A percentile compares a stretch with the other conserved stretches of the same genome.
phyloP scores from a whole-genome alignment of 2,888 invertebrate genomes.

The Fragum whitleyi region DNA sequence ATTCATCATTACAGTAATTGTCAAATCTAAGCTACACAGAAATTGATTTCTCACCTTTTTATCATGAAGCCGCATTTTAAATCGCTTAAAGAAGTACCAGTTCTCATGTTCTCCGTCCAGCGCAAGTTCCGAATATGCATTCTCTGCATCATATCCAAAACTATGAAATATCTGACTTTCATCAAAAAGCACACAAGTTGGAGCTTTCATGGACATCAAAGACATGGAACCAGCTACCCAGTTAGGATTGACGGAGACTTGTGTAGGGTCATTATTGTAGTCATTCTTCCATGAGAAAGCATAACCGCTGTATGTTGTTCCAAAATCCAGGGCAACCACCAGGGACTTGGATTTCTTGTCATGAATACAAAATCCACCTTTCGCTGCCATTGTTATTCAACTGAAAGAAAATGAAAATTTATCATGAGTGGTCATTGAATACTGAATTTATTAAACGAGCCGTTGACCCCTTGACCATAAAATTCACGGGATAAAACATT shows the following conservation, averaged over 20 bases:
- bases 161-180: constrained; percentile 47
- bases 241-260: constrained; percentile 19
- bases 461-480: no score
- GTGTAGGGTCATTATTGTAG: constrained; percentile 22
- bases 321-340: constrained; percentile 66
- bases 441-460: no score
- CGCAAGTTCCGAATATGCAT: constrained; percentile 46
- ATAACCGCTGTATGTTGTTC: constrained; percentile 63
- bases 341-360: constrained; percentile 58
- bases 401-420: background rate
- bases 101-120: constrained; percentile 35
- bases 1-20: no score
- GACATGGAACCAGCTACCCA: constrained; percentile 31
- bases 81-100: constrained; percentile 55
- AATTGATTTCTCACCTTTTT: constrained; percentile 26
- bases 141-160: constrained; percentile 56
- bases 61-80: constrained; percentile 52
- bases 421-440: no score
- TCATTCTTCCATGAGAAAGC: constrained; percentile 56
- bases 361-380: constrained; percentile 8
- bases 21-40: no score
- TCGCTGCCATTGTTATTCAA: background rate
- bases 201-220: constrained; percentile 40
- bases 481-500: no score
- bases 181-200: constrained; percentile 46